Evolutionary conservation across 2,797 vertebrate species (phyloP).

Genomic region (Danionella dracula): DNA sequence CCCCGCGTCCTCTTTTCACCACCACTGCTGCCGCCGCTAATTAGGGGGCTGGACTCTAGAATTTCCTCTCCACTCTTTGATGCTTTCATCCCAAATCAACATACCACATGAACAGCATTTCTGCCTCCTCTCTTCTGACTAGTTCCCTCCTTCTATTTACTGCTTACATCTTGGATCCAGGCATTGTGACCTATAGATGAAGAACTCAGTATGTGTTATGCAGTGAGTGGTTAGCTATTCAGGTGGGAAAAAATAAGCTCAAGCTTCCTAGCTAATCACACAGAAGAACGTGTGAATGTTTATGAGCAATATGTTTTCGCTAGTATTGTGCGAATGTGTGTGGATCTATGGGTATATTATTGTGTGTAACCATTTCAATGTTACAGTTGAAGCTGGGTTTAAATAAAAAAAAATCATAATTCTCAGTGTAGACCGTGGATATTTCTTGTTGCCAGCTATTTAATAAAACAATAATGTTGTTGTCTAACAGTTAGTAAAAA

Average conservation of each 20-base stretch:
- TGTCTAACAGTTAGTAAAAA: too few species aligned
- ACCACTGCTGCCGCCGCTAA: constrained; percentile 73
- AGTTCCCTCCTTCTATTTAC: constrained; percentile 6
- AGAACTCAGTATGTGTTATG: constrained; percentile 34
- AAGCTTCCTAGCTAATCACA: constrained; percentile 17
- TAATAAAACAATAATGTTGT: too few species aligned
- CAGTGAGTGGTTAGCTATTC: background rate
- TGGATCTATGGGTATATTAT: too few species aligned
- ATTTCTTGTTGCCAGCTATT: too few species aligned
- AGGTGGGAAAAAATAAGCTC: constrained; percentile 47
- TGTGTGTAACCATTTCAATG: too few species aligned
- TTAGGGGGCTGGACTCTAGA: constrained; percentile 73
- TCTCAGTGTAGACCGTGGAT: background rate
- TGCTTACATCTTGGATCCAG: constrained; percentile 20
- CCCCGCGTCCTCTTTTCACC: constrained; percentile 76
- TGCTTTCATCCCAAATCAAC: constrained; percentile 37
- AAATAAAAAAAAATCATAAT: constrained; percentile 21
- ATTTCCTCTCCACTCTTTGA: constrained; percentile 48
- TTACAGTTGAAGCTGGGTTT: constrained; percentile 1
- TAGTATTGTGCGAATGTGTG: constrained; percentile 18
- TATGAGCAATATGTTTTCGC: constrained; percentile 19
- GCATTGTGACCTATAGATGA: background rate
- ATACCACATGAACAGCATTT: constrained; percentile 50
- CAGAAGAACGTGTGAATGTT: background rate
- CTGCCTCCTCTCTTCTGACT: constrained; percentile 17